Conservation (phyloP, 2,888 invertebrate species). For the Hedychridium roseum region DNA sequence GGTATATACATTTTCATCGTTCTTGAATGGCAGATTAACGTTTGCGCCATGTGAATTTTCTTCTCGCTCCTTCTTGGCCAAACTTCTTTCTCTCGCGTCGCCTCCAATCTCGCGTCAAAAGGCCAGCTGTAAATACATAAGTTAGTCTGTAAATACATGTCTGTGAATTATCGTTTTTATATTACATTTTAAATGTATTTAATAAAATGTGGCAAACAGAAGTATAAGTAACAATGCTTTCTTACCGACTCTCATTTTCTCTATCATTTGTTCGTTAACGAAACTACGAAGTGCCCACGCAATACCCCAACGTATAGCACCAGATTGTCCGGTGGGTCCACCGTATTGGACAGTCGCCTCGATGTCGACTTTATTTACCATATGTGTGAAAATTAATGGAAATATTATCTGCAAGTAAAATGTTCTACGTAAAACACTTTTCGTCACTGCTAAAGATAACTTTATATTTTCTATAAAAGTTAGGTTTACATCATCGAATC, state of each 20-base stretch:
- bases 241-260: slow-evolving; percentile 86
- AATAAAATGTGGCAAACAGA: not conserved
- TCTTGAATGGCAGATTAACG: slow-evolving; percentile 67
- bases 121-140: slow-evolving; percentile 73
- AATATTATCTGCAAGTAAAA: slow-evolving; percentile 80
- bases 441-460: no score
- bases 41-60: slow-evolving; percentile 92
- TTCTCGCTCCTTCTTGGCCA: slow-evolving; percentile 89
- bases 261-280: slow-evolving; percentile 77
- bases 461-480: no score
- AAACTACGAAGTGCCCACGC: slow-evolving; percentile 85
- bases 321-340: slow-evolving; percentile 84
- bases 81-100: slow-evolving; percentile 89
- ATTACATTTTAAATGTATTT: not conserved
- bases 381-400: slow-evolving; percentile 82
- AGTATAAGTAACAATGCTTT: not conserved
- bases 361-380: slow-evolving; percentile 82
- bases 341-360: slow-evolving; percentile 79
- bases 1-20: slow-evolving; percentile 9
- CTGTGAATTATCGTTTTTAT: not conserved
- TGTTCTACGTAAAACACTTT: no score
- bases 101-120: slow-evolving; percentile 77
- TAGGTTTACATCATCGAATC: no score
- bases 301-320: slow-evolving; percentile 88
- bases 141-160: no score